Base-by-base conservation (phyloP, 2,888 invertebrate genomes). In the Blastobasis adustella region DNA sequence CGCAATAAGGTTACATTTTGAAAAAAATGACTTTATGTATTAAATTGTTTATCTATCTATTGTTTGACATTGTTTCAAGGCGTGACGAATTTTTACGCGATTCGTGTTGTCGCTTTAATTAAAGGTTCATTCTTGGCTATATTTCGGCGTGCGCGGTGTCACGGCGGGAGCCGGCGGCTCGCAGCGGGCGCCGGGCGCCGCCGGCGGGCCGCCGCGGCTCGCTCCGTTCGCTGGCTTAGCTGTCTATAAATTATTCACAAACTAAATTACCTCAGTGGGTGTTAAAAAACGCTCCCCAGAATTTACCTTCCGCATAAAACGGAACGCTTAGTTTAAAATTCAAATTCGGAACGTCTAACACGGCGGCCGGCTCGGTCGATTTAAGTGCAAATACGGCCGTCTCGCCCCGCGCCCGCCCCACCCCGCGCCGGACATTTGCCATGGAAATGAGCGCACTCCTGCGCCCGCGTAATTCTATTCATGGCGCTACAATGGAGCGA, bases 241-340 rank as follows among this genome's bases (percentile, higher is more conserved):
- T 50, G 42, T 49, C 49, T 53, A 55, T 53, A 54, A 51, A 53
- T 51, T 52, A 76, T 80, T 78, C 76, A 76, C 67, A 64, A 69
- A 67, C 71, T 64, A 71, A 77, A 79, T 74, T 73, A 76, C 71
- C 68, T 61, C 50, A 52, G 63, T 60, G 63, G 53, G 53, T 65
- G 65, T 65, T 60, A 66, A 71, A 79, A 83, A 82, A 76, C 70
- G 63, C 62, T 61, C 58, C 57, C 69, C 69, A 67, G 74, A 76
- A 76, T 81, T 79, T 78, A 81, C 79, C 74, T 76, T 67, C 72
- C 67, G 73, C 70, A 71, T 76, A 80, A 79, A 82, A 77, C 71
- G 77, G 78, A 72, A 71, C 76, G 83, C 76, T 85, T 83, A 83
- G 77, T 84, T 85, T 84, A 82, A 85, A 84, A 84, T 84, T 83